Base-by-base conservation (phyloP, 2,888 invertebrate species). In the Entomobrya multifasciata region DNA sequence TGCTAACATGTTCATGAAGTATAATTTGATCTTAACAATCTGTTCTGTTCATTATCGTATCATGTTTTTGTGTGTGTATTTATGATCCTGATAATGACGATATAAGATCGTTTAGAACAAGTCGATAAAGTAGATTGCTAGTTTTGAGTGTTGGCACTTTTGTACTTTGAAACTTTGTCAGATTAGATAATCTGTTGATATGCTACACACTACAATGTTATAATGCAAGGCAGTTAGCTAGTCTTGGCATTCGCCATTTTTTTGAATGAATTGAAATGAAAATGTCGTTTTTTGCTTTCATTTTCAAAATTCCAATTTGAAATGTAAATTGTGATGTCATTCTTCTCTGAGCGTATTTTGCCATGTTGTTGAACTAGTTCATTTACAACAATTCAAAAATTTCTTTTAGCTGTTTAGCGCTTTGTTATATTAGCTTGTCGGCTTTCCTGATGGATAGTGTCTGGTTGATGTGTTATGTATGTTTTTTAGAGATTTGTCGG, bases 51-150 rank as follows among this genome's bases (percentile, higher is more conserved):
- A 57, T 57, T 57, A 57, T 57, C 57, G 22, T 13, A 57, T 57
- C 25, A 57, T 57, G 57, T 25, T 25, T 25, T 13, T 25, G 22
- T 57, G 57, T 25, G 25, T 25, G 11, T 57, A n/a, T n/a, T 57
- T 15, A 57, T 25, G 5, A 44, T 44, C 44, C 17, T 57, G 57
- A 57, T 57, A 57, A 25, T 57, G 25, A 25, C 22, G 57, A 57
- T 57, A 25, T 57, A 13, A 25, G 57, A 57, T 57, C 25, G 15
- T 25, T 57, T 57, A 57, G 25, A 57, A 57, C 57, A 57, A 57
- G 57, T 57, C 57, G 25, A 57, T 57, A 57, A 57, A 57, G 25
- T 57, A 57, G 57, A 57, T 57, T 57, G 57, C 57, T 57, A 8
- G 52, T 52, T 5, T 8, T 5, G 0, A 20, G 1, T 52, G 1